Base-by-base conservation (phyloP, 2,113 vertebrate genomes). In the Lethenteron reissneri region DNA sequence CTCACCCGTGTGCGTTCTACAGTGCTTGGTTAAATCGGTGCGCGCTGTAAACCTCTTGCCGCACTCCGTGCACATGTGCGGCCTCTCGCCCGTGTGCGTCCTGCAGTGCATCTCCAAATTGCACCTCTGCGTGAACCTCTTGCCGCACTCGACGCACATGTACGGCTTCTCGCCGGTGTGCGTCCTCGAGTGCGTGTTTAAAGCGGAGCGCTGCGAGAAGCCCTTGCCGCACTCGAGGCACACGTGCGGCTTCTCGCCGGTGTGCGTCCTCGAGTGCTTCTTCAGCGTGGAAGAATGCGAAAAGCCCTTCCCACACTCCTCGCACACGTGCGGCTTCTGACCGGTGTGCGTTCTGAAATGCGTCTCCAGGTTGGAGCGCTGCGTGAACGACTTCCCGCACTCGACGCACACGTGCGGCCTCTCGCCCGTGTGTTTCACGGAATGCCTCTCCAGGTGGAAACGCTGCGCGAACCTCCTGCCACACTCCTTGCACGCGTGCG, bases 401-500 rank as follows among this genome's bases (percentile, higher is more conserved):
- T 74, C 73, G 68, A 76, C 70, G 73, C 78, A 79, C 73, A 82
- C 74, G 71, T 84, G 79, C 71, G 57, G 74, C 56, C 82, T 81
- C 57, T 73, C 81, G 74, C 80, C 79, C 12, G 70, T 73, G 73
- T 85, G 82, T 12, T 77, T 70, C 11, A 73, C 75, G 74, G 80
- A 78, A 73, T 85, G 84, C 56, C 82, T 78, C 57, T 85, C 75
- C 71, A 85, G 76, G 71, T 83, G 81, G 71, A 76, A 76, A 74
- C 83, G 74, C 56, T 75, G 79, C 59, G 78, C 77, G 60, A 84
- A 62, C 72, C 82, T 75, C 75, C 81, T 80, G 74, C 71, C 78
- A 74, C 84, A 85, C 70, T 82, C 79, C n/a, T 80, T 81, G 74
- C 84, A 85, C 72, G 82, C 80, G 75, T 83, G 78, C 73, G 73